Conservation (phyloP, 1,140 invertebrate species). For the Matsumurasca onukii region DNA sequence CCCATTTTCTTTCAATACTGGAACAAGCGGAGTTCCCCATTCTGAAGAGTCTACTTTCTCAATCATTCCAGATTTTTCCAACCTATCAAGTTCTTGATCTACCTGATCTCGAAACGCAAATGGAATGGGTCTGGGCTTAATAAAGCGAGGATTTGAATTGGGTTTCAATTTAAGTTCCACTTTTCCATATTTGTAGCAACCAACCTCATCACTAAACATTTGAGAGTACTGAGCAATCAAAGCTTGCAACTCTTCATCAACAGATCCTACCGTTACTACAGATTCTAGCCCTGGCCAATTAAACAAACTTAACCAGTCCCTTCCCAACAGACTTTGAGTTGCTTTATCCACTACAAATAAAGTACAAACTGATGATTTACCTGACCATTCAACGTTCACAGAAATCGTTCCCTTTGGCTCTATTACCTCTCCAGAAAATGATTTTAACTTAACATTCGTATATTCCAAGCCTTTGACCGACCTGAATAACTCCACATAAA, state of each 20-base stretch:
- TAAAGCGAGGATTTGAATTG: background rate
- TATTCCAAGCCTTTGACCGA: background rate
- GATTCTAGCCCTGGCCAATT: background rate
- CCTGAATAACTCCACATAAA: background rate
- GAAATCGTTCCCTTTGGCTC: background rate
- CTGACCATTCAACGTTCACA: background rate
- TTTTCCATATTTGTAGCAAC: background rate
- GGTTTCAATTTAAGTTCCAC: background rate
- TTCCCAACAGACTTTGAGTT: background rate
- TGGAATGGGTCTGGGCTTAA: background rate
- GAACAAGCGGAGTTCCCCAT: background rate
- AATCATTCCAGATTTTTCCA: background rate
- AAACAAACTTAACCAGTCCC: background rate
- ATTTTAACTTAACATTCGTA: no score
- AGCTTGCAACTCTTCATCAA: background rate
- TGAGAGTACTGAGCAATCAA: background rate
- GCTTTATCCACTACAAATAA: slow-evolving; percentile 1
- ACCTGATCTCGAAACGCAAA: slow-evolving; percentile 10
- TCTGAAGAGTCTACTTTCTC: background rate
- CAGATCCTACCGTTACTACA: background rate
- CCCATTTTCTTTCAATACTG: background rate
- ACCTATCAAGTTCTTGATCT: background rate
- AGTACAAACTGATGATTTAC: background rate
- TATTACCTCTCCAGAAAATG: background rate
- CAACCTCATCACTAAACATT: background rate